A percentile compares a stretch with the other conserved stretches of the same genome.
These are phyloP conservation scores for Lepidurus couesii DNA, from an alignment of 1,140 invertebrate genomes.

Conservation along the genomic window DNA sequence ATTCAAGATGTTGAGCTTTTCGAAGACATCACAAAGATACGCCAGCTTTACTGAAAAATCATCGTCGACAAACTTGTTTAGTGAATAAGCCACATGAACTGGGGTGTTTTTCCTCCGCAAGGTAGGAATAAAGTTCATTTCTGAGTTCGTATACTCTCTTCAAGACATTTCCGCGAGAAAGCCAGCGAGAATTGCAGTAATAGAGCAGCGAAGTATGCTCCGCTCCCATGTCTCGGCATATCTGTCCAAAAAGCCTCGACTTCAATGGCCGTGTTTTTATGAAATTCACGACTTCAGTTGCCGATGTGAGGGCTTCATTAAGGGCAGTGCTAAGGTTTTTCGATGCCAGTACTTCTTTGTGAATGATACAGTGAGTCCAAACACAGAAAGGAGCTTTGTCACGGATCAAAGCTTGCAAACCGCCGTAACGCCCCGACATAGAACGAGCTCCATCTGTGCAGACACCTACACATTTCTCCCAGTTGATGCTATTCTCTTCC, in stretches of 20 bases:
- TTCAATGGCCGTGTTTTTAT: background rate
- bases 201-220: background rate
- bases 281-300: conserved; percentile 1
- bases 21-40: background rate
- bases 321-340: background rate
- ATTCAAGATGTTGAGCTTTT: background rate
- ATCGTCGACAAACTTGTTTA: background rate
- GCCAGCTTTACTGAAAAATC: background rate
- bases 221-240: background rate
- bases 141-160: background rate
- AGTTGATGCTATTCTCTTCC: conserved; percentile 24
- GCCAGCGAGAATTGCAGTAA: conserved; percentile 1
- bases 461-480: conserved; percentile 30
- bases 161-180: background rate
- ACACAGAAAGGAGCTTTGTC: background rate
- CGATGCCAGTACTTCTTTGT: background rate
- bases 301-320: background rate
- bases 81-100: no score
- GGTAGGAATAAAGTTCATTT: background rate
- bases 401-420: background rate
- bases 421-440: conserved; percentile 25
- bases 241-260: background rate
- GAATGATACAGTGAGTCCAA: conserved; percentile 19
- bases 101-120: background rate
- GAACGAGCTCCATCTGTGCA: conserved; percentile 33